Conservation (phyloP, 1,140 invertebrate genomes). For the Drosophila elegans region DNA sequence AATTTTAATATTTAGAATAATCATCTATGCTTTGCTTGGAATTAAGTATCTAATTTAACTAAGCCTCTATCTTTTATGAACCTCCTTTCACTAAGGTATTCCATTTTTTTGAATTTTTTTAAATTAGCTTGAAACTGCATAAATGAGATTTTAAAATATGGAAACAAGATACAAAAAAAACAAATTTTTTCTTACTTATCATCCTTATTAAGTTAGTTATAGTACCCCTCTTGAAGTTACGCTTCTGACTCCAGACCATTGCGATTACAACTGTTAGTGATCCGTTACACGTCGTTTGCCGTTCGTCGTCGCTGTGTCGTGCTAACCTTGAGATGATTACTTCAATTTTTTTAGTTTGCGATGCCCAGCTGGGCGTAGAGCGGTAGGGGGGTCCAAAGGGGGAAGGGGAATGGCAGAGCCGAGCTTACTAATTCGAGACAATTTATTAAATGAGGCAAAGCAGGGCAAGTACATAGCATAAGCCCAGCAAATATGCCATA, state of each 20-base stretch:
- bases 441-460: constrained; percentile 80
- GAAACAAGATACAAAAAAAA: no score
- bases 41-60: no score
- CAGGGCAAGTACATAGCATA: constrained; percentile 53
- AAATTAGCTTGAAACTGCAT: no score
- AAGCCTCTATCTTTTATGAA: no score
- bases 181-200: no score
- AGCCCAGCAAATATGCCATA: constrained; percentile 46
- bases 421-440: constrained; percentile 74
- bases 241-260: constrained; percentile 7
- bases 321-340: constrained; percentile 80
- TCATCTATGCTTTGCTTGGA: no score
- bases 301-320: constrained; percentile 50
- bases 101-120: no score
- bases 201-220: no score
- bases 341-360: constrained; percentile 71
- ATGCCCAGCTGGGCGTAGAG: constrained; percentile 35
- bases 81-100: no score
- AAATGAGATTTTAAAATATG: no score
- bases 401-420: constrained; percentile 12
- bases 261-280: constrained; percentile 62
- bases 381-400: not conserved
- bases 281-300: constrained; percentile 59
- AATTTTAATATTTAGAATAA: no score
- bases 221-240: not conserved